A percentile compares a stretch with the other conserved stretches of the same genome.
Conservation (phyloP, 2,113 vertebrate species). For the Megatriorchis doriae region DNA sequence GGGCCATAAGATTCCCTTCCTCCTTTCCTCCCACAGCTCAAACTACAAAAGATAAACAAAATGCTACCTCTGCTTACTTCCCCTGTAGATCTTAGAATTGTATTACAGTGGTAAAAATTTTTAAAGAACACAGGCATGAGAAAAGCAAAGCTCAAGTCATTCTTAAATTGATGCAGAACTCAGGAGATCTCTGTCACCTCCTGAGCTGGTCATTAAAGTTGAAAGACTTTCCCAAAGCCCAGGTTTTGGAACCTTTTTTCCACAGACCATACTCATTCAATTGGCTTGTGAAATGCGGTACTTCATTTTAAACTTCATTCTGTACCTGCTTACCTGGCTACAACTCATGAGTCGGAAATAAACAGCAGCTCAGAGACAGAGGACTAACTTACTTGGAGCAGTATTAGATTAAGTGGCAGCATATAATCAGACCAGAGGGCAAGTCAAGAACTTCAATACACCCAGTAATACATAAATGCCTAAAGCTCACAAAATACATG, state of each 20-base stretch:
- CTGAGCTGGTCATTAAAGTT: not conserved
- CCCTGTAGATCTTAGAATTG: not conserved
- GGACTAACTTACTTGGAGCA: not conserved
- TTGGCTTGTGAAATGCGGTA: not conserved
- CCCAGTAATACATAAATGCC: not conserved
- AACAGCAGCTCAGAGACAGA: not conserved
- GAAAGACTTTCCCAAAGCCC: not conserved
- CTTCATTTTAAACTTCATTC: not conserved
- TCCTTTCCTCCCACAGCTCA: not conserved
- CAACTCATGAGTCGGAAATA: not conserved
- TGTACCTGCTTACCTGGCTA: not conserved
- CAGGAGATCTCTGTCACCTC: not conserved
- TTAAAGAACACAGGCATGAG: not conserved
- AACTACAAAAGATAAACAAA: not conserved
- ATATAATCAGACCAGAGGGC: not conserved
- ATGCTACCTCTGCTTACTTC: not conserved
- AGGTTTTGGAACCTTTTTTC: not conserved
- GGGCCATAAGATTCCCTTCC: not conserved
- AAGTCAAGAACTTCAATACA: not conserved
- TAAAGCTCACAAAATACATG: not conserved
- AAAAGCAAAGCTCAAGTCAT: not conserved
- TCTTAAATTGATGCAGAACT: not conserved
- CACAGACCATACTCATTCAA: not conserved
- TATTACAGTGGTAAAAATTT: not conserved
- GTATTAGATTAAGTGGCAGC: not conserved